Evolutionary conservation across 1,140 invertebrate species (phyloP).

Genomic region (Tetragonula clypearis): DNA sequence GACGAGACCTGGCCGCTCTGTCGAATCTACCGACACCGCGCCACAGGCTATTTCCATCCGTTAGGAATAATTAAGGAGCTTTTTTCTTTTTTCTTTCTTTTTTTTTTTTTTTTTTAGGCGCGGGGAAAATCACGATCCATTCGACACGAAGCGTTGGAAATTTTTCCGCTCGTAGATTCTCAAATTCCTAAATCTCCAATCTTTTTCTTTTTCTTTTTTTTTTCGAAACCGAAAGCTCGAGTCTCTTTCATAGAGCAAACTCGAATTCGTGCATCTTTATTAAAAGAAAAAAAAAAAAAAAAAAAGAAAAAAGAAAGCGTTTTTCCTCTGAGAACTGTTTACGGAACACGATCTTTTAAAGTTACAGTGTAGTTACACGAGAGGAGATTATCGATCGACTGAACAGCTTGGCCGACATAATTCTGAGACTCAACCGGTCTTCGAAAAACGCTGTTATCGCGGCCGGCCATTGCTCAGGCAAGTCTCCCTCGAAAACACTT

Average conservation of each 20-base stretch:
- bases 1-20: neutral
- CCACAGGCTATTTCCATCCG: neutral
- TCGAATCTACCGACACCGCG: neutral
- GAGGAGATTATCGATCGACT: neutral
- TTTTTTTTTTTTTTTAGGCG: neutral
- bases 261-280: neutral
- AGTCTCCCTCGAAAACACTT: constrained; percentile 28
- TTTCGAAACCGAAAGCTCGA: no score
- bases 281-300: no score
- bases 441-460: neutral
- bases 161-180: no score
- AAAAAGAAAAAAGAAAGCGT: neutral
- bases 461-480: neutral
- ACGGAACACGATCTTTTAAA: neutral
- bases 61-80: neutral
- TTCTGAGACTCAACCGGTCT: neutral
- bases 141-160: no score
- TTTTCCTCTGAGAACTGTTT: neutral
- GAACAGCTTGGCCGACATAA: neutral
- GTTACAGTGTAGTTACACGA: neutral
- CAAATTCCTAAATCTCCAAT: no score
- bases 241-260: no score
- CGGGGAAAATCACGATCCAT: no score
- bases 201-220: no score
- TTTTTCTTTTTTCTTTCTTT: neutral